Evolutionary conservation across 2,888 invertebrate genomes (phyloP), one percentile per base, ranked within the genome.

Genomic region (Cryptocephalus moraei): DNA sequence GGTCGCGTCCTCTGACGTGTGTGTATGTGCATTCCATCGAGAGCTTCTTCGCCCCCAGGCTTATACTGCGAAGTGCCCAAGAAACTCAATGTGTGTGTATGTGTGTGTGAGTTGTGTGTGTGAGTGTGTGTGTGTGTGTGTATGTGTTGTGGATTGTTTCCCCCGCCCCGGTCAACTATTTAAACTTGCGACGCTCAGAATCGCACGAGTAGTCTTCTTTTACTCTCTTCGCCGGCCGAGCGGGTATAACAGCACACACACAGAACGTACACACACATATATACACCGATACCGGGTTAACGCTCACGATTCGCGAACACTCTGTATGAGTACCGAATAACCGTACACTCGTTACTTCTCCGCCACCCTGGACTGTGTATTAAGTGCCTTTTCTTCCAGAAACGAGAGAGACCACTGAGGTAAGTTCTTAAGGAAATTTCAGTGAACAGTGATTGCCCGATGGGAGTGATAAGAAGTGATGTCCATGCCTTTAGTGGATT

Each of bases 101-200:
- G 36, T 36, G 12, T 36, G 36, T 36, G 6, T 36, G 36, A 4
- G 36, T 36, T 36, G 36, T 11, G 36, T 22, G 22, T 22, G 22
- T 22, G 22, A 2, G 22, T 22, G 22, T 22, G 22, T 36, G n/a
- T 12, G 36, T 4, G 36, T 36, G 36, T 36, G 12, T 36, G 36
- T 36, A 36, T 36, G 36, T 36, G 36, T 36, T 36, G 36, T 11
- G 36, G 36, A 36, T 36, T n/a, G 36, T 11, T 36, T 75, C 75
- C 76, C 75, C 76, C 76, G 75, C 76, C 71, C 72, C 72, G 68
- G 67, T 22, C 68, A 68, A 73, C 73, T 76, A 77, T 76, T 77
- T 77, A 77, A 77, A 76, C 73, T 75, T 73, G 73, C 72, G 73
- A 70, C 73, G 72, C 73, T 68, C 70, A 72, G 73, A 75, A 73